Conservation (phyloP, 2,113 vertebrate genomes). For the Benitochromis conjunctus region DNA sequence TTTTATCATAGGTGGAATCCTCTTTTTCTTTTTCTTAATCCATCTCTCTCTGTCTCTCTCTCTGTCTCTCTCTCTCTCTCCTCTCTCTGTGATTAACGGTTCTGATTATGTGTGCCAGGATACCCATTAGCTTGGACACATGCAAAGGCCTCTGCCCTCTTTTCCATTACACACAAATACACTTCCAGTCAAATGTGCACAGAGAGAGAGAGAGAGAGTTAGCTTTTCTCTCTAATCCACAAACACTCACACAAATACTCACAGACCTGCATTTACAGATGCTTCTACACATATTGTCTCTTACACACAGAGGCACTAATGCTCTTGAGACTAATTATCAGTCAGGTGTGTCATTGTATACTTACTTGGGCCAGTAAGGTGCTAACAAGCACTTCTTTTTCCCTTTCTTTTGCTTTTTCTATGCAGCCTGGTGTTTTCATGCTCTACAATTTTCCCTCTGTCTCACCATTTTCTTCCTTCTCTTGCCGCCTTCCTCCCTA, state of each 20-base stretch:
- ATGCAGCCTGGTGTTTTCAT: neutral
- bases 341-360: slow-evolving; percentile 64
- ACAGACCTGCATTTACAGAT: neutral
- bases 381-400: slow-evolving; percentile 50
- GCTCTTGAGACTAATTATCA: slow-evolving; percentile 70
- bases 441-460: neutral
- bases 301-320: slow-evolving; percentile 9
- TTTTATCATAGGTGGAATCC: slow-evolving; percentile 14
- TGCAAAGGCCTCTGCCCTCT: slow-evolving; percentile 53
- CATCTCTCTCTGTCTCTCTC: neutral
- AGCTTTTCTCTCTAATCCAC: neutral
- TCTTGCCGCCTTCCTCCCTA: slow-evolving; percentile 1
- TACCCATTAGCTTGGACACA: slow-evolving; percentile 65
- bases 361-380: slow-evolving; percentile 66
- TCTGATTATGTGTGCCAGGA: slow-evolving; percentile 65
- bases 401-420: neutral
- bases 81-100: slow-evolving; percentile 53
- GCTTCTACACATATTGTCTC: neutral
- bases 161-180: slow-evolving; percentile 33
- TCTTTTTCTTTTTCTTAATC: slow-evolving; percentile 1
- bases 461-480: neutral
- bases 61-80: neutral
- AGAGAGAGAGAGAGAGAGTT: neutral
- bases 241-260: slow-evolving; percentile 8
- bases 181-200: neutral